Percentiles rank a stretch among this genome's conserved stretches.
These are phyloP conservation scores for Melanotaenia nigrans DNA, from an alignment of 2,797 vertebrate species.

Conservation along the genomic window DNA sequence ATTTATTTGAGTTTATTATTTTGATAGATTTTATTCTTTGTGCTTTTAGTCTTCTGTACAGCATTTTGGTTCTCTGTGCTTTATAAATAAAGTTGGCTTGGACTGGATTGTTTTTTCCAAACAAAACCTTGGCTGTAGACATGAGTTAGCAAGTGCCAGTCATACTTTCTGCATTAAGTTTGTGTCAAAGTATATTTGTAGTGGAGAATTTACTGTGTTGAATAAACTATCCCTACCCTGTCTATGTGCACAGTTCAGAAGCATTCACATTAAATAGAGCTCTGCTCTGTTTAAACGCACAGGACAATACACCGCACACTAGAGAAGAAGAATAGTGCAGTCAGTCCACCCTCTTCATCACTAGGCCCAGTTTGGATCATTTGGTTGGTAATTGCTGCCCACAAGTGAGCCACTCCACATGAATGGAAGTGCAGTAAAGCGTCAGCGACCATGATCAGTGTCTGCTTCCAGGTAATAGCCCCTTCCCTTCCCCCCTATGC, in stretches of 20 bases:
- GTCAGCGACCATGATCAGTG: slow-evolving; percentile 77
- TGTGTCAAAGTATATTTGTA: not conserved
- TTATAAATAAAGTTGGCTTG: too few relatives aligned
- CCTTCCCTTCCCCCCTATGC: slow-evolving; percentile 13
- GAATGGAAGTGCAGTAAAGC: slow-evolving; percentile 84
- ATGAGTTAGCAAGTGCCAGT: not conserved
- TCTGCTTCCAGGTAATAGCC: slow-evolving; percentile 83
- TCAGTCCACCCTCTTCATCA: slow-evolving; percentile 72
- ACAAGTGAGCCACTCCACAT: slow-evolving; percentile 87
- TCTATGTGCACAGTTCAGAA: not conserved
- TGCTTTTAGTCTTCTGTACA: too few relatives aligned
- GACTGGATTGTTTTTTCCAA: not conserved
- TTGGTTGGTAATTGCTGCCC: slow-evolving; percentile 82
- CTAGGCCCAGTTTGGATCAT: slow-evolving; percentile 83
- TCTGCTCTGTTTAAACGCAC: slow-evolving; percentile 47
- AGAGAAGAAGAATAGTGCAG: slow-evolving; percentile 52
- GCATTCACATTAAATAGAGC: slow-evolving; percentile 1
- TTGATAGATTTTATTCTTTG: too few relatives aligned
- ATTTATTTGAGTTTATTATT: too few relatives aligned
- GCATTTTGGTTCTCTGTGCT: too few relatives aligned
- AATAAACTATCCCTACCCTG: not conserved
- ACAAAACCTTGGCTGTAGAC: not conserved
- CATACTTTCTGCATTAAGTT: not conserved
- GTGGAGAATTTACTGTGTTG: not conserved
- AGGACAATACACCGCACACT: slow-evolving; percentile 44